Conservation (phyloP, 2,888 invertebrate species). For the Megamerina dolium region DNA sequence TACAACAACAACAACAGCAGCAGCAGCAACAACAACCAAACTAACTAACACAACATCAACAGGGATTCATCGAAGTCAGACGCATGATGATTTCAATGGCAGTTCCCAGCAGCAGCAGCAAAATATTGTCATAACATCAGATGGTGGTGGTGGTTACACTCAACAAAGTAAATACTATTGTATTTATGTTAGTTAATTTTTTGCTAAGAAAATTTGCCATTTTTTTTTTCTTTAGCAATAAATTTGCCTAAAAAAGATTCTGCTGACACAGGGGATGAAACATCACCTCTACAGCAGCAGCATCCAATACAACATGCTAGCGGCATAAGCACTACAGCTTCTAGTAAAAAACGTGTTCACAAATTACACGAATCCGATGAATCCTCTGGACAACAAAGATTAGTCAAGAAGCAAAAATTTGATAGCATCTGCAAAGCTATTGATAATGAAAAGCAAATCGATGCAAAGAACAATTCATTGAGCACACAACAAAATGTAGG, state of each 20-base stretch:
- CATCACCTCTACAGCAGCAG: too few species aligned
- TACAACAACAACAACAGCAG: constrained; percentile 7
- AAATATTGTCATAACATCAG: constrained; percentile 81
- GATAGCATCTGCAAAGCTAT: constrained; percentile 1
- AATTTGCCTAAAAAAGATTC: too few species aligned
- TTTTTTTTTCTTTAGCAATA: too few species aligned
- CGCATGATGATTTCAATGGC: too few species aligned
- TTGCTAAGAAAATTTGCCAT: too few species aligned
- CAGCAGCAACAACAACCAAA: constrained; percentile 5
- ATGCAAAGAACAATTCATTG: background rate
- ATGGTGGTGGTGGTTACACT: constrained; percentile 86
- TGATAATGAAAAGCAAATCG: constrained; percentile 3
- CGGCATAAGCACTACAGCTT: background rate
- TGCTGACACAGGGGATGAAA: too few species aligned
- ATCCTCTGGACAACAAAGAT: constrained; percentile 27
- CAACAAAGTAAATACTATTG: constrained; percentile 83
- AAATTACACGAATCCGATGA: constrained; percentile 26
- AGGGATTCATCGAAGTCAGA: too few species aligned
- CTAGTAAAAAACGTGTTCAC: constrained; percentile 7
- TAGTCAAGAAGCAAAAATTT: constrained; percentile 21
- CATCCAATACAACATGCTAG: too few species aligned
- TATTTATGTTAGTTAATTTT: too few species aligned
- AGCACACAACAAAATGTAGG: too few species aligned
- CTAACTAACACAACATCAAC: too few species aligned
- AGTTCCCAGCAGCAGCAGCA: constrained; percentile 15